phyloP scores from a whole-genome alignment of 2,113 vertebrate genomes.

The Corydoras sp. region DNA sequence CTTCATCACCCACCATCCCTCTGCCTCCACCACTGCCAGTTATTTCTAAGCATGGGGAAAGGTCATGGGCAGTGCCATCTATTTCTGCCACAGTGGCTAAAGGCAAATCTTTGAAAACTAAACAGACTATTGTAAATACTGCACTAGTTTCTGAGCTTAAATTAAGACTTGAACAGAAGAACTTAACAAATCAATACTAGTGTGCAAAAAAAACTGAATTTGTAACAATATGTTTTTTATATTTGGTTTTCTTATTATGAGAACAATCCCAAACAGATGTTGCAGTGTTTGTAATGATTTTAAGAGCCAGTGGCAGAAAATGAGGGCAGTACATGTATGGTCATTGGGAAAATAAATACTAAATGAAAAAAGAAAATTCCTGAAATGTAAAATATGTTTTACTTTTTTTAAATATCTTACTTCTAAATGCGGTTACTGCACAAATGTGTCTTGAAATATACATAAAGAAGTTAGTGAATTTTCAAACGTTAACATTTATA shows the following conservation, averaged over 20 bases:
- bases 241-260: too few relatives aligned
- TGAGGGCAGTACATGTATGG: too few relatives aligned
- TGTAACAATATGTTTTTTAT: background rate
- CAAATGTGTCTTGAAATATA: background rate
- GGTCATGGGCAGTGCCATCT: slow-evolving; percentile 68
- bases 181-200: slow-evolving; percentile 55
- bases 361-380: too few relatives aligned
- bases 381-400: too few relatives aligned
- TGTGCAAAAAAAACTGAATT: background rate
- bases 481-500: background rate
- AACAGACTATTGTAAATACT: slow-evolving; percentile 56
- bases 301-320: too few relatives aligned
- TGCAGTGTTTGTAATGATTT: too few relatives aligned
- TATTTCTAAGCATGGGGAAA: slow-evolving; percentile 28
- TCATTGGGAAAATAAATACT: too few relatives aligned
- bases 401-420: too few relatives aligned
- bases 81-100: slow-evolving; percentile 71
- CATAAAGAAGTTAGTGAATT: background rate
- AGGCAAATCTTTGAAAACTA: slow-evolving; percentile 53
- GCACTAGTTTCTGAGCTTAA: slow-evolving; percentile 93
- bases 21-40: slow-evolving; percentile 60
- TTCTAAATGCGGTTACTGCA: too few relatives aligned
- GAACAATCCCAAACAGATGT: background rate
- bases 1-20: slow-evolving; percentile 56
- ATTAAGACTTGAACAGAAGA: slow-evolving; percentile 83